A percentile compares a stretch with the other conserved stretches of the same genome.
These are phyloP conservation scores for Zenarchopterus dispar DNA, from an alignment of 2,797 vertebrate species.

Conservation along the genomic window DNA sequence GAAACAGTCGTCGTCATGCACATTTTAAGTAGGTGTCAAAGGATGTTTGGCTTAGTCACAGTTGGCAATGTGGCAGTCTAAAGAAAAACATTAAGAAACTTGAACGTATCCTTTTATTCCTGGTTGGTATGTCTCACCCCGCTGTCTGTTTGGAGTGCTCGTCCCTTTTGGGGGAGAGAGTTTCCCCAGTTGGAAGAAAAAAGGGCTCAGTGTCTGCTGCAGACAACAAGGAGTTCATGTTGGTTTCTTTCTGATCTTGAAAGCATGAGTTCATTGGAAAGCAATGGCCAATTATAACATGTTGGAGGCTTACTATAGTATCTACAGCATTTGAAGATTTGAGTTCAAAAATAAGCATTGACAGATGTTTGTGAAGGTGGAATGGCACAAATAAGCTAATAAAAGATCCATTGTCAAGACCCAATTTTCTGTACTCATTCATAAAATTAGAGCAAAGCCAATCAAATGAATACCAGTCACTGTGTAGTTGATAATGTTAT, in stretches of 20 bases:
- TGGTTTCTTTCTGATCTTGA: constrained; percentile 42
- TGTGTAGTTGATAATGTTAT: constrained; percentile 27
- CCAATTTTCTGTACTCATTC: constrained; percentile 44
- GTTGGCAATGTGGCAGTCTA: constrained; percentile 47
- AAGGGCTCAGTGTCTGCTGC: constrained; percentile 41
- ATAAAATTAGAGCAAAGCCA: constrained; percentile 46
- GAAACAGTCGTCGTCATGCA: constrained; percentile 40
- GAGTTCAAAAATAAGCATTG: constrained; percentile 37
- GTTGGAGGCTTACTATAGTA: constrained; percentile 38
- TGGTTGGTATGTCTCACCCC: constrained; percentile 36
- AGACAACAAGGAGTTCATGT: constrained; percentile 37
- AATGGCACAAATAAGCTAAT: constrained; percentile 46
- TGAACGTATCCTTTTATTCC: constrained; percentile 51
- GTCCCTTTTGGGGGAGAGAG: constrained; percentile 35
- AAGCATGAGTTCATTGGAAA: constrained; percentile 44
- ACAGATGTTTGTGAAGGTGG: constrained; percentile 42
- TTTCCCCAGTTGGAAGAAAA: constrained; percentile 50
- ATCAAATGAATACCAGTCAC: constrained; percentile 50
- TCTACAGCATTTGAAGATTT: constrained; percentile 45
- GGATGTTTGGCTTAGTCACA: constrained; percentile 59
- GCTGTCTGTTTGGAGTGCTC: constrained; percentile 38
- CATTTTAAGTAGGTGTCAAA: constrained; percentile 59
- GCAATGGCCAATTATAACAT: constrained; percentile 40
- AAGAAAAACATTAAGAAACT: constrained; percentile 45
- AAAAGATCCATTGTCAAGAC: constrained; percentile 42